These are phyloP conservation scores for Rhagonycha lutea DNA, from an alignment of 2,888 invertebrate genomes.

Conservation along the genomic window DNA sequence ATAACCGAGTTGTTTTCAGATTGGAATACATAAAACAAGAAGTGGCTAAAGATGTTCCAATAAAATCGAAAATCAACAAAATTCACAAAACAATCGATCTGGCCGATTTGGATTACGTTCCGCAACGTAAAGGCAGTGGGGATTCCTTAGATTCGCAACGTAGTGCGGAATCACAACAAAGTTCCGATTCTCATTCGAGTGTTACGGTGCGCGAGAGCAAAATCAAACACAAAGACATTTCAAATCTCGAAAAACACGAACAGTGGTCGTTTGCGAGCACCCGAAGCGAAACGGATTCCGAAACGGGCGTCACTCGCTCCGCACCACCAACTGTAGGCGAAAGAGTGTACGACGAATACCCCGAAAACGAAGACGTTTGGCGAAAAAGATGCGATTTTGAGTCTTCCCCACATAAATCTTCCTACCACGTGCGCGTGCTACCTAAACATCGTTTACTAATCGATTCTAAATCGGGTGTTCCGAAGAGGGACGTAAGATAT, in stretches of 20 bases:
- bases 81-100: constrained; percentile 50
- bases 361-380: constrained; percentile 26
- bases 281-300: constrained; percentile 50
- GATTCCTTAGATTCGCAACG: constrained; percentile 60
- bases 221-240: constrained; percentile 24
- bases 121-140: constrained; percentile 59
- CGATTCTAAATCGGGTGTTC: constrained; percentile 25
- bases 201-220: constrained; percentile 38
- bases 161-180: constrained; percentile 57
- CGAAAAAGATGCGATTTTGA: constrained; percentile 24
- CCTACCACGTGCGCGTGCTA: constrained; percentile 1
- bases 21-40: constrained; percentile 51
- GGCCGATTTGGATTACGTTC: constrained; percentile 47
- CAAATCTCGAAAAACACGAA: constrained; percentile 39
- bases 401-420: constrained; percentile 12
- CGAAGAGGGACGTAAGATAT: constrained; percentile 32
- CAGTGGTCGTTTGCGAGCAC: constrained; percentile 52
- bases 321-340: constrained; percentile 49
- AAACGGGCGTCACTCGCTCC: constrained; percentile 46
- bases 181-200: constrained; percentile 52
- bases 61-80: constrained; percentile 49
- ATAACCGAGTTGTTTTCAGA: constrained; percentile 37
- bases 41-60: constrained; percentile 48
- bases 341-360: constrained; percentile 23
- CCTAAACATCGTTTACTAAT: constrained; percentile 20